Evolutionary conservation across 2,888 invertebrate genomes (phyloP).

Genomic region (Mantis religiosa): DNA sequence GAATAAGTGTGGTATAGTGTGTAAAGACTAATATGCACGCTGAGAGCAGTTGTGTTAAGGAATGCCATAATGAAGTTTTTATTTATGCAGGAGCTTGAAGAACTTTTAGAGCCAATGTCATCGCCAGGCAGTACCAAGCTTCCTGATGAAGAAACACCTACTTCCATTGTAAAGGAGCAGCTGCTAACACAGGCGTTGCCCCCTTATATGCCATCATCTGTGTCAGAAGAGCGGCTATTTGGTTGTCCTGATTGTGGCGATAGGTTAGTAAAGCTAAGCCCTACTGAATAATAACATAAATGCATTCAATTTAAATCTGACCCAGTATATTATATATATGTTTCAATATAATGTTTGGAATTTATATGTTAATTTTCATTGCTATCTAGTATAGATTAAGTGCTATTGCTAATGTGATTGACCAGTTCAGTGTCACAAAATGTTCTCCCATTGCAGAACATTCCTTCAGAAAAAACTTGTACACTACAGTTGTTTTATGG

Average conservation of each 20-base stretch:
- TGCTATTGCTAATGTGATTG: no score
- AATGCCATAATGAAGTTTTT: background rate
- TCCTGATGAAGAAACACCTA: background rate
- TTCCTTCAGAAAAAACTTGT: no score
- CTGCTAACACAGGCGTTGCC: background rate
- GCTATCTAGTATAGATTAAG: background rate
- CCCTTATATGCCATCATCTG: background rate
- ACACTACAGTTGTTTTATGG: no score
- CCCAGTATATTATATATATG: background rate
- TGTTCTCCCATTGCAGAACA: no score
- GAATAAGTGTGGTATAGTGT: no score
- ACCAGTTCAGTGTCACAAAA: no score
- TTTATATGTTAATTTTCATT: background rate
- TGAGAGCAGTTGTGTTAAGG: background rate
- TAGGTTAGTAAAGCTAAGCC: background rate
- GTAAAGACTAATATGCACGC: no score
- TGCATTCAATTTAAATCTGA: background rate
- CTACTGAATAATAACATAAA: background rate
- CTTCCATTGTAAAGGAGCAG: background rate
- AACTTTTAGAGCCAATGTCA: background rate
- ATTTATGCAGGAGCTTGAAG: background rate
- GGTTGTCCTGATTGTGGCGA: background rate
- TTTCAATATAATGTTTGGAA: background rate
- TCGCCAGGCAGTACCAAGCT: background rate
- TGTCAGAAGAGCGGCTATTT: background rate